Evolutionary conservation across 2,113 vertebrate species (phyloP).

Genomic region (Oryzias celebensis): DNA sequence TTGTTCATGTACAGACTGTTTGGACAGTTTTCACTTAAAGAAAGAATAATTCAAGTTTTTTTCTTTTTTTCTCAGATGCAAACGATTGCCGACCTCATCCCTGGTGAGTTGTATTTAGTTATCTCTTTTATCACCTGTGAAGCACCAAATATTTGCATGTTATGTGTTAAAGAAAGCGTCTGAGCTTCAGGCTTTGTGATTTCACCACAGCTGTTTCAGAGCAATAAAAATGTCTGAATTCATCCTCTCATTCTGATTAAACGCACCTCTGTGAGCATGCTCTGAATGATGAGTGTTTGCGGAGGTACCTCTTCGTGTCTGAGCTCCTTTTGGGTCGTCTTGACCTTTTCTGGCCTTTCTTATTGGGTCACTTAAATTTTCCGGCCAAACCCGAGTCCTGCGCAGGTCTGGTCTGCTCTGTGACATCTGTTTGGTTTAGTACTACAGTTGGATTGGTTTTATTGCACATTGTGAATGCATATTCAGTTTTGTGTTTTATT

Average conservation of each 20-base stretch:
- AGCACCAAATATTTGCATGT: background rate
- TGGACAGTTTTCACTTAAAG: background rate
- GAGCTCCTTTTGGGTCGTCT: background rate
- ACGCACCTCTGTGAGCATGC: background rate
- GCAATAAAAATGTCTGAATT: background rate
- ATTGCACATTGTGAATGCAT: background rate
- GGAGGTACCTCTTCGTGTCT: background rate
- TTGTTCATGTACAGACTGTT: background rate
- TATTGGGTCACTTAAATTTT: too few species aligned
- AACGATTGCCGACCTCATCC: conserved; percentile 91
- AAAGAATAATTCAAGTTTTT: background rate
- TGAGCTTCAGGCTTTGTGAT: background rate
- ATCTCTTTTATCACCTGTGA: background rate
- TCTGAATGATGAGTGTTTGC: conserved; percentile 1
- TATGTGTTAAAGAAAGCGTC: background rate
- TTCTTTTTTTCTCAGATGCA: conserved; percentile 77
- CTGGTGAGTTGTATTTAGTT: conserved; percentile 79
- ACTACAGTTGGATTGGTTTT: background rate
- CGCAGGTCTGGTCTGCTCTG: too few species aligned
- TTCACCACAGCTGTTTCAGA: background rate
- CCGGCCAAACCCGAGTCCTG: too few species aligned
- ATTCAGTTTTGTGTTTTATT: background rate
- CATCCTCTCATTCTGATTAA: background rate
- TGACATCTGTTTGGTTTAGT: too few species aligned
- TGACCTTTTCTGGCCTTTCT: background rate